A percentile compares a stretch with the other conserved stretches of the same genome.
phyloP scores from a whole-genome alignment of 2,888 invertebrate genomes.

The Acrobasis consociella region DNA sequence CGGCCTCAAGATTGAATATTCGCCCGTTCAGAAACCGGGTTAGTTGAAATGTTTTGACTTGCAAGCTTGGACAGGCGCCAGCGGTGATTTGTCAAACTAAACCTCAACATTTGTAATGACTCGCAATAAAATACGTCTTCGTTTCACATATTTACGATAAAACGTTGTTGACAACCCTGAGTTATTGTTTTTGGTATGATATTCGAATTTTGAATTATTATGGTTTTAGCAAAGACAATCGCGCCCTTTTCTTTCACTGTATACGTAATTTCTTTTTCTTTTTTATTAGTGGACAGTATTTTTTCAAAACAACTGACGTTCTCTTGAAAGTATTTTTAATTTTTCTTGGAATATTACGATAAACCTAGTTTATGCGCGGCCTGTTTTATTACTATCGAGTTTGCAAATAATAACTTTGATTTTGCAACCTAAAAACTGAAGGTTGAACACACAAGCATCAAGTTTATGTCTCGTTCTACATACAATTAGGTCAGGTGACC shows the following conservation, averaged over 20 bases:
- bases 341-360: too few relatives aligned
- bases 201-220: conserved; percentile 13
- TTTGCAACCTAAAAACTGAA: conserved; percentile 7
- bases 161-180: conserved; percentile 12
- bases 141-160: conserved; percentile 26
- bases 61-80: conserved; percentile 23
- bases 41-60: conserved; percentile 22
- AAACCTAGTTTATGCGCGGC: background rate
- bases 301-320: background rate
- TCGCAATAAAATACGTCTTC: conserved; percentile 25
- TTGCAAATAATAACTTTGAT: conserved; percentile 5
- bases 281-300: background rate
- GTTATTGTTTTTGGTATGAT: conserved; percentile 12
- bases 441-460: background rate
- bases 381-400: background rate
- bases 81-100: conserved; percentile 27
- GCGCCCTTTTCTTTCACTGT: background rate
- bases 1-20: conserved; percentile 15
- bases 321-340: too few relatives aligned
- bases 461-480: conserved; percentile 15
- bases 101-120: conserved; percentile 23
- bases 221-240: background rate
- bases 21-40: conserved; percentile 15
- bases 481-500: conserved; percentile 21
- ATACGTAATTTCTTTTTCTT: background rate